phyloP scores from a whole-genome alignment of 2,797 vertebrate genomes.

The Myiotriccus ornatus region DNA sequence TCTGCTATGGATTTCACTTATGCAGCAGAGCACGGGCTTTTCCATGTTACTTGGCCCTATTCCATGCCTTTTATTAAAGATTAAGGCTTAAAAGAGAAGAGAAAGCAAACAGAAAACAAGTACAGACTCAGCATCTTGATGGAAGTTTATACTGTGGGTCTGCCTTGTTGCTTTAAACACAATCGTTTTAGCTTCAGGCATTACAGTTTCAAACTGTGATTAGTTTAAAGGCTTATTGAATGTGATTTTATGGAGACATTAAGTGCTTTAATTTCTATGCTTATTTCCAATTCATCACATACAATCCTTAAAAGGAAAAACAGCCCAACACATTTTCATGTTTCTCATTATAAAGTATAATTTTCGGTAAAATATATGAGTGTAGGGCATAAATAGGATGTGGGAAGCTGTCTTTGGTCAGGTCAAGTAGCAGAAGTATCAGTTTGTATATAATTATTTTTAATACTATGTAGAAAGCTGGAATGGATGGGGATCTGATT shows the following conservation, averaged over 20 bases:
- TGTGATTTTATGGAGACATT: background rate
- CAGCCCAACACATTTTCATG: background rate
- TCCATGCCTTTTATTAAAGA: background rate
- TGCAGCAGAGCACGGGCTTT: background rate
- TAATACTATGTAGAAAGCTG: background rate
- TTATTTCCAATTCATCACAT: constrained; percentile 1
- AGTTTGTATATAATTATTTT: background rate
- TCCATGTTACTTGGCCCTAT: background rate
- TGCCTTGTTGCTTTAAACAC: constrained; percentile 27
- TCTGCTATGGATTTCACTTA: background rate
- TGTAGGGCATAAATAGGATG: background rate
- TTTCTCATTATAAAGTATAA: background rate
- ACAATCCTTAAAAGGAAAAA: background rate
- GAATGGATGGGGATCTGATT: background rate
- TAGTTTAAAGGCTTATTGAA: constrained; percentile 32
- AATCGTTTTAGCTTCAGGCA: constrained; percentile 27
- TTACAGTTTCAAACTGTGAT: constrained; percentile 27
- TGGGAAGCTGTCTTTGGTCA: background rate
- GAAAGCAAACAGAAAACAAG: constrained; percentile 23
- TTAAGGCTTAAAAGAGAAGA: background rate
- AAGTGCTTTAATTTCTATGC: constrained; percentile 8
- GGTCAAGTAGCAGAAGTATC: background rate
- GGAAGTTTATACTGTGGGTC: background rate
- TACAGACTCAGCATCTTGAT: background rate
- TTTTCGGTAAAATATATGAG: background rate